phyloP scores from a whole-genome alignment of 92 coral and sea anemone species.

The Bergia sp. region DNA sequence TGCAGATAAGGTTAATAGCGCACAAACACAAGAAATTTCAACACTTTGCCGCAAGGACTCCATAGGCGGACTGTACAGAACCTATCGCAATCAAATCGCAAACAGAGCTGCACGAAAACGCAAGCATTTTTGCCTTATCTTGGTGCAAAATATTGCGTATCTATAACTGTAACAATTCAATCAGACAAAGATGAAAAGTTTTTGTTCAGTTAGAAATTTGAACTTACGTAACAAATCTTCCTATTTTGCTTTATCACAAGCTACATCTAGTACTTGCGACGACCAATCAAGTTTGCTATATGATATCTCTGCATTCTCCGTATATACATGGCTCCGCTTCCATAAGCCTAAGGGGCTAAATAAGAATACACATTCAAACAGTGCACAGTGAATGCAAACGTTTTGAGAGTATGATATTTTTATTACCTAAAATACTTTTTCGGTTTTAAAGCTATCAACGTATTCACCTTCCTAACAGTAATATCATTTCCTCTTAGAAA shows the following conservation, averaged over 20 bases:
- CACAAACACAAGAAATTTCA: neutral
- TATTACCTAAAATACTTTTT: too few species aligned
- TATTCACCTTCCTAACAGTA: neutral
- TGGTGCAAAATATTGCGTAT: neutral
- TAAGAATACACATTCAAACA: neutral
- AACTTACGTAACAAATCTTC: too few species aligned
- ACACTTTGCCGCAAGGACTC: neutral
- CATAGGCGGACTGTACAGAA: neutral
- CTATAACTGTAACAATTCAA: neutral
- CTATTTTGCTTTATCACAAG: too few species aligned
- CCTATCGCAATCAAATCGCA: neutral
- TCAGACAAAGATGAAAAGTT: neutral
- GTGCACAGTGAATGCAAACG: neutral
- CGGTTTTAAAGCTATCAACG: neutral
- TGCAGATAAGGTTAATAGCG: neutral
- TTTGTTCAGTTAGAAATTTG: neutral
- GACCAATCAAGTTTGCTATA: neutral
- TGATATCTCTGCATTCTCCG: neutral
- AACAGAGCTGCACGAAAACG: neutral
- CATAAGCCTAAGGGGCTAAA: neutral
- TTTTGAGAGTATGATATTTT: neutral
- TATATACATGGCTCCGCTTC: neutral
- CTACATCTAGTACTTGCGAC: neutral
- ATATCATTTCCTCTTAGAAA: neutral
- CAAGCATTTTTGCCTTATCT: neutral